phyloP scores from a whole-genome alignment of 2,113 vertebrate species.

The Rhinogobius similis region DNA sequence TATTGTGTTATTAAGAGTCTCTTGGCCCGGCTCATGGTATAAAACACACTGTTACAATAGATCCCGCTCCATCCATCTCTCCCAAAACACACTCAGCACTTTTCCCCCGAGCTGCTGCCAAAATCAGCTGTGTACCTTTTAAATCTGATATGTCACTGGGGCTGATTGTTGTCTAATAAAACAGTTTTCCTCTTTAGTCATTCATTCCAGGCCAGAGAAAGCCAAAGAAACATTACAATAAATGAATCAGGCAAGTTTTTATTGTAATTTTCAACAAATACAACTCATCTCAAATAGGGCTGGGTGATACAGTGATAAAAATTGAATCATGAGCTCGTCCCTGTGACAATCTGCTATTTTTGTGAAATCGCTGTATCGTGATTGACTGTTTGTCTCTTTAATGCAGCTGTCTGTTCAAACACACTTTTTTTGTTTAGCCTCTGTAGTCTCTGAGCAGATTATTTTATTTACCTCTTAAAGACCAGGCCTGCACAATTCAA shows the following conservation, averaged over 20 bases:
- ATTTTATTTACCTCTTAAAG: too few relatives aligned
- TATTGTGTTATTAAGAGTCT: constrained; percentile 60
- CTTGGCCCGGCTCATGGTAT: constrained; percentile 12
- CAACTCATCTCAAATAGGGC: too few relatives aligned
- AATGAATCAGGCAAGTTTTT: neutral
- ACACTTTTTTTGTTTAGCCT: too few relatives aligned
- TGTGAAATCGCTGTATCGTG: too few relatives aligned
- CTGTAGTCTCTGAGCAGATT: too few relatives aligned
- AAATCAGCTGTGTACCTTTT: constrained; percentile 50
- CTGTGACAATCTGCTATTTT: too few relatives aligned
- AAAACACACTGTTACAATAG: constrained; percentile 10
- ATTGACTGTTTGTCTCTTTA: too few relatives aligned
- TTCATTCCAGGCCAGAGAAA: neutral
- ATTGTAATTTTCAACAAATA: neutral
- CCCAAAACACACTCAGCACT: constrained; percentile 54
- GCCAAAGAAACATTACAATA: constrained; percentile 10
- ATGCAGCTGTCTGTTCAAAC: too few relatives aligned
- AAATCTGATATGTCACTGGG: constrained; percentile 50
- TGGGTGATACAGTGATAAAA: too few relatives aligned
- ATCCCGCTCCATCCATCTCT: constrained; percentile 41
- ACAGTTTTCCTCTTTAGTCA: constrained; percentile 28
- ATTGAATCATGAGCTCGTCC: too few relatives aligned
- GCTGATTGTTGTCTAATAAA: constrained; percentile 40
- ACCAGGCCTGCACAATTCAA: too few relatives aligned
- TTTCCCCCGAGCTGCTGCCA: constrained; percentile 55